These are phyloP conservation scores for Drosophila sproati DNA, from an alignment of 1,140 invertebrate genomes.

Conservation along the genomic window DNA sequence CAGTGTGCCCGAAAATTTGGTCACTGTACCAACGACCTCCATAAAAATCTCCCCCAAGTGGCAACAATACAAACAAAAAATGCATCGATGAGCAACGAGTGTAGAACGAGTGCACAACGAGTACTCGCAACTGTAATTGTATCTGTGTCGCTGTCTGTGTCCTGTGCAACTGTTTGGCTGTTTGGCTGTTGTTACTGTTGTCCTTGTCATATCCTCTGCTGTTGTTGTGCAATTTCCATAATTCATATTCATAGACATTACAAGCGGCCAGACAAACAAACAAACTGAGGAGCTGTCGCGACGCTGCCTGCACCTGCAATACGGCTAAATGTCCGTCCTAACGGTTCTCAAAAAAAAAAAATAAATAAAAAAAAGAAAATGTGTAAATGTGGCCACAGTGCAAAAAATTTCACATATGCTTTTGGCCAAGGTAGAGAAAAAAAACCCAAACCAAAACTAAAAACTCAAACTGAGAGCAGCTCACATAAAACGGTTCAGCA, in stretches of 20 bases:
- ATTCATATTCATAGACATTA: conserved; percentile 81
- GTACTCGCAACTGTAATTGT: conserved; percentile 27
- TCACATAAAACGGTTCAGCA: conserved; percentile 9
- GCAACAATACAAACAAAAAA: conserved; percentile 34
- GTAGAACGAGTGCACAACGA: conserved; percentile 35
- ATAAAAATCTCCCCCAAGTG: conserved; percentile 41
- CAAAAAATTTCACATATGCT: conserved; percentile 76
- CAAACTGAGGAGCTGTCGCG: conserved; percentile 21
- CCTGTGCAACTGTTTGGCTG: conserved; percentile 5
- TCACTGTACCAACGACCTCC: conserved; percentile 60
- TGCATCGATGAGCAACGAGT: conserved; percentile 41
- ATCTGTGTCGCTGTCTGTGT: conserved; percentile 19
- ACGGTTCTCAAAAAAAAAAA: conserved; percentile 29
- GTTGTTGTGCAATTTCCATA: conserved; percentile 79
- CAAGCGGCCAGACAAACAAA: conserved; percentile 69
- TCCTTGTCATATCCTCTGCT: conserved; percentile 56
- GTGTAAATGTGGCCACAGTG: conserved; percentile 56
- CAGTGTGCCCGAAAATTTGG: conserved; percentile 47
- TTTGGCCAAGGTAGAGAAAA: conserved; percentile 8
- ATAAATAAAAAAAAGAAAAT: conserved; percentile 38
- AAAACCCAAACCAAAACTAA: not conserved
- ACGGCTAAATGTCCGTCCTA: conserved; percentile 68
- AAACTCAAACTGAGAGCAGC: conserved; percentile 6
- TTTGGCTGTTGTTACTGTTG: conserved; percentile 57
- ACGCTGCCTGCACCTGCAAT: conserved; percentile 75